These are phyloP conservation scores for Xylota sylvarum DNA, from an alignment of 2,888 invertebrate species.

Conservation along the genomic window DNA sequence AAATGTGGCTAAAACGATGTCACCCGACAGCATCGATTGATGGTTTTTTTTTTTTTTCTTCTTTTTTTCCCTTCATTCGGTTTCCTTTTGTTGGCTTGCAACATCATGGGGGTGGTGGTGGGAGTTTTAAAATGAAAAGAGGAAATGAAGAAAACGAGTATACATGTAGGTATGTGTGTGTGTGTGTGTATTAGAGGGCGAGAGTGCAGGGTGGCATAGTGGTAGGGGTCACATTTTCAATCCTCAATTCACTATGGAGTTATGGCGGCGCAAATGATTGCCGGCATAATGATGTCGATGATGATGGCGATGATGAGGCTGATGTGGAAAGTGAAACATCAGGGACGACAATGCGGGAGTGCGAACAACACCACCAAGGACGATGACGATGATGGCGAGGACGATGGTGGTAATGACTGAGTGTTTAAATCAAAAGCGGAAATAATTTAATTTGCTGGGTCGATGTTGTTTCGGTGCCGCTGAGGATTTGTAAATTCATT, in stretches of 20 bases:
- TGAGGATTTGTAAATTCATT: conserved; percentile 55
- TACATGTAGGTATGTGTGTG: not conserved
- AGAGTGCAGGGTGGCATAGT: not conserved
- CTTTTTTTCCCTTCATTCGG: not conserved
- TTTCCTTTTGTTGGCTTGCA: conserved; percentile 12
- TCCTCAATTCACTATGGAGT: conserved; percentile 59
- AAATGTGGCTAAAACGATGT: conserved; percentile 76
- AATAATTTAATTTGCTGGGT: conserved; percentile 73
- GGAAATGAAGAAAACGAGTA: conserved; percentile 33
- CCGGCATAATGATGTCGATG: conserved; percentile 69
- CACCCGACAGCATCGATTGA: conserved; percentile 69
- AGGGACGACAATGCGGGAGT: conserved; percentile 46
- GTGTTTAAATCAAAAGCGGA: conserved; percentile 69
- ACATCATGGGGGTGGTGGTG: not conserved
- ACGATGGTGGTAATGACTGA: conserved; percentile 63
- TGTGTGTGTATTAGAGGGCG: not conserved
- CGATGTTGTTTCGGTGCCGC: conserved; percentile 51
- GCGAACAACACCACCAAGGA: conserved; percentile 30
- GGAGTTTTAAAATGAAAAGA: conserved; percentile 60
- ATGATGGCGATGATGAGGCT: conserved; percentile 55
- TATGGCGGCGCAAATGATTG: conserved; percentile 70
- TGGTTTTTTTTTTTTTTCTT: conserved; percentile 32
- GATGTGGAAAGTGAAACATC: conserved; percentile 63
- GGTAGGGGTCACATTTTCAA: conserved; percentile 51
- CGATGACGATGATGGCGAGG: conserved; percentile 1